These are phyloP conservation scores for Callospermophilus lateralis DNA, from an alignment of 2,113 vertebrate species.

Conservation along the genomic window DNA sequence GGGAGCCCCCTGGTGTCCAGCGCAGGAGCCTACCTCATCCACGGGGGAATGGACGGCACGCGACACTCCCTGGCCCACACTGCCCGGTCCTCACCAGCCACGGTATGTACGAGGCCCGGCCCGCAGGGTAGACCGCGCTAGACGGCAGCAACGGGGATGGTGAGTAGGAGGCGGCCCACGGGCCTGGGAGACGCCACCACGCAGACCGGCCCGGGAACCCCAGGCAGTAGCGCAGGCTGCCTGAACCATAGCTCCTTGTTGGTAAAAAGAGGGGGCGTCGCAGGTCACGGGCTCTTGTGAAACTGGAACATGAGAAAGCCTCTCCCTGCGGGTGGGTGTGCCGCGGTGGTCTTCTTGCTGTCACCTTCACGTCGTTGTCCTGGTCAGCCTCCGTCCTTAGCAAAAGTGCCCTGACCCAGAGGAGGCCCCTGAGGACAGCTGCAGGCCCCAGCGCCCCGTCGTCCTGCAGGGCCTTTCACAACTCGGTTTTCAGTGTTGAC, in stretches of 20 bases:
- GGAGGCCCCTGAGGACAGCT: neutral
- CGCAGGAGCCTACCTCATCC: slow-evolving; percentile 96
- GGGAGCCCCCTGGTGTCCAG: slow-evolving; percentile 96
- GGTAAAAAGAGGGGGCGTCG: neutral
- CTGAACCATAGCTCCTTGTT: neutral
- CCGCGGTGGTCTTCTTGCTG: neutral
- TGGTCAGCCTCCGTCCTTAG: fast-evolving
- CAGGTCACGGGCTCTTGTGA: fast-evolving
- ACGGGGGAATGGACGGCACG: slow-evolving; percentile 94
- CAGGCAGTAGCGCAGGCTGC: neutral
- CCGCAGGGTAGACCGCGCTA: neutral
- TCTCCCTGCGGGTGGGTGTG: fast-evolving
- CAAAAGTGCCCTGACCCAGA: neutral
- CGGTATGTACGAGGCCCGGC: slow-evolving; percentile 91
- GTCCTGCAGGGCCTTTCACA: neutral
- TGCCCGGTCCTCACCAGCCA: slow-evolving; percentile 97
- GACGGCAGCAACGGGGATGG: neutral
- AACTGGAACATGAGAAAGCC: fast-evolving
- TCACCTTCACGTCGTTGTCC: fast-evolving
- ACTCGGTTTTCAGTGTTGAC: fast-evolving
- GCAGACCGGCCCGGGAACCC: neutral
- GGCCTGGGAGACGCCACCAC: neutral
- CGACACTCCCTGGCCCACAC: slow-evolving; percentile 96
- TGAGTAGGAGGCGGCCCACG: neutral
- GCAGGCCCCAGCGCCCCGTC: no score